Evolutionary conservation across 2,888 invertebrate genomes (phyloP), one percentile per base, ranked within the genome.

Genomic region (Drosophila mimetica): DNA sequence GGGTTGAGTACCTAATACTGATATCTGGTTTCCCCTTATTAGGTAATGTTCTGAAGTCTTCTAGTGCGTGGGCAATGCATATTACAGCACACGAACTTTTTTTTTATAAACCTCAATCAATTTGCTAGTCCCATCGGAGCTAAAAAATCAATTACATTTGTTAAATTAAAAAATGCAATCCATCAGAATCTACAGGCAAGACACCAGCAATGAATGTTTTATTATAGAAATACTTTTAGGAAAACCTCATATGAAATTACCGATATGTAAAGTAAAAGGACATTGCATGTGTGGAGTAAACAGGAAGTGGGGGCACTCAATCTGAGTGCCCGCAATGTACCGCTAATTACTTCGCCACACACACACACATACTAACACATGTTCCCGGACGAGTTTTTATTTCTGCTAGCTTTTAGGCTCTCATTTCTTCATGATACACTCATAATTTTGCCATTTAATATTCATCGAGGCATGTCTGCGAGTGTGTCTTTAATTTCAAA

Each of bases 401-500:
- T 25, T 61, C 30, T 61, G 22, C 44, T n/a, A 36, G 46, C 61
- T 41, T 55, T 39, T 16, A 25, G 54, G 20, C 34, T 34, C 25
- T 11, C 39, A 41, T 55, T 53, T 57, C 42, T 22, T 18, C 14
- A 25, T 48, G 32, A 32, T 61, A 47, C 63, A 39, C 36, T 36
- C 48, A 16, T 34, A 11, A 50, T 58, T 59, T 28, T n/a, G 28
- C 30, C 16, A 59, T 34, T 52, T 51, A 59, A 37, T 53, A 53
- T 59, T 44, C 53, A 34, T 25, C 25, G 41, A 39, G 61, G 41
- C 34, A 14, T 48, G 60, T 32, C 22, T 47, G 37, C 25, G 25
- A 25, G 25, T n/a, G 58, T 41, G 39, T 52, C 55, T 63, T 47
- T 74, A 63, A 69, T 41, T 32, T 30, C 28, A 47, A 67, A 67